phyloP scores from a whole-genome alignment of 2,113 vertebrate species.

The Trichomycterus rosablanca region DNA sequence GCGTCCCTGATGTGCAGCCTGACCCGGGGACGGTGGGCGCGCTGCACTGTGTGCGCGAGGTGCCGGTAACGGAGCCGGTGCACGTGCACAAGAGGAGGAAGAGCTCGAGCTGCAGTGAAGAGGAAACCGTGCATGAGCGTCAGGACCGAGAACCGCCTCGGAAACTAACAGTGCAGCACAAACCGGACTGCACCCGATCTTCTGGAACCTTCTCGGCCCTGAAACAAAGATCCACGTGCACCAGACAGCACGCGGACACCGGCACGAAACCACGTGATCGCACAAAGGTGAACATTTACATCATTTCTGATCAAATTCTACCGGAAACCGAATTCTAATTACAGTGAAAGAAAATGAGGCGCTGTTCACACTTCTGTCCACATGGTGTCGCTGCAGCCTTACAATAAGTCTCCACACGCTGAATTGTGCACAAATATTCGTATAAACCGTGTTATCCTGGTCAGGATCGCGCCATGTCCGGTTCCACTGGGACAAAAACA shows the following conservation, averaged over 20 bases:
- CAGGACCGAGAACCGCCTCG: no score
- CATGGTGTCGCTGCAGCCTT: not conserved
- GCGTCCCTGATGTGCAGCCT: slow-evolving; percentile 35
- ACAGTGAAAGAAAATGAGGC: no score
- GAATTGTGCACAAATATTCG: no score
- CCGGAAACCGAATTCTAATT: no score
- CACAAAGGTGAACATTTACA: not conserved
- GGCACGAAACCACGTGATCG: not conserved
- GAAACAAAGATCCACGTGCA: no score
- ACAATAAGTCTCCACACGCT: no score
- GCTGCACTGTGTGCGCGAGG: not conserved
- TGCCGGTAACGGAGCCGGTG: slow-evolving; percentile 15
- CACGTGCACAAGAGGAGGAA: no score
- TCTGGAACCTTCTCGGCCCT: slow-evolving; percentile 37
- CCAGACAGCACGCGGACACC: not conserved
- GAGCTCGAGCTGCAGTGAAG: slow-evolving; percentile 42
- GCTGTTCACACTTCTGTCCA: not conserved
- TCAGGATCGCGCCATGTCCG: no score
- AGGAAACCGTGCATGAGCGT: not conserved
- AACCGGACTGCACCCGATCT: slow-evolving; percentile 8
- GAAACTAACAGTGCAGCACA: no score
- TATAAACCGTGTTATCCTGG: no score
- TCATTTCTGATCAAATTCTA: no score
- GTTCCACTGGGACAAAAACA: no score
- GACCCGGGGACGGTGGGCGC: slow-evolving; percentile 29